Conservation (phyloP, 2,888 invertebrate species). For the Lysandra coridon region DNA sequence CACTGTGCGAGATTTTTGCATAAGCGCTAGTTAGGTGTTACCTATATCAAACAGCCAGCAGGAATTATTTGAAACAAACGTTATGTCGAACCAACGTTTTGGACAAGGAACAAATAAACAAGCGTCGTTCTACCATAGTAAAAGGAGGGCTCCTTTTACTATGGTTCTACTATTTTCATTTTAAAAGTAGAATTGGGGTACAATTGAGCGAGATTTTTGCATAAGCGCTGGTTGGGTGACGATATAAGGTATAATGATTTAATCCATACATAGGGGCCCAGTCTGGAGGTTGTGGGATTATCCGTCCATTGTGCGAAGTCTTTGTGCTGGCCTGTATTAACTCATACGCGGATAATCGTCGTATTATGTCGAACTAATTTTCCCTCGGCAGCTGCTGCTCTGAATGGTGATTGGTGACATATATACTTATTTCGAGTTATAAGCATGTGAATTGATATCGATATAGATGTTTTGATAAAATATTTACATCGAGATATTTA, state of each 20-base stretch:
- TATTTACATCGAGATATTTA: not conserved
- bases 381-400: constrained; percentile 74
- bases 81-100: too few relatives aligned
- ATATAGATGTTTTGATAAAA: not conserved
- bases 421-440: constrained; percentile 23
- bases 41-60: too few relatives aligned
- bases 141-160: too few relatives aligned
- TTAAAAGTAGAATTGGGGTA: not conserved
- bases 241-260: constrained; percentile 15
- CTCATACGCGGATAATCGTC: constrained; percentile 78
- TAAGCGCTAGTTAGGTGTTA: constrained; percentile 49
- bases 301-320: constrained; percentile 75
- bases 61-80: too few relatives aligned
- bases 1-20: not conserved
- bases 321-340: constrained; percentile 74
- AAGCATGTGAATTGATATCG: constrained; percentile 18
- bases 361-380: constrained; percentile 78
- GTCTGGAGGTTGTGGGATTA: constrained; percentile 70
- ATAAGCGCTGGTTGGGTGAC: constrained; percentile 51
- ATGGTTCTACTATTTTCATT: too few relatives aligned
- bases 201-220: not conserved
- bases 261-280: constrained; percentile 12
- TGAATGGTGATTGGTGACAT: constrained; percentile 48
- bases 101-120: too few relatives aligned
- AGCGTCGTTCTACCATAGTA: too few relatives aligned